A percentile compares a stretch with the other conserved stretches of the same genome.
phyloP scores from a whole-genome alignment of 1,140 invertebrate genomes.

The Penaeus chinensis region DNA sequence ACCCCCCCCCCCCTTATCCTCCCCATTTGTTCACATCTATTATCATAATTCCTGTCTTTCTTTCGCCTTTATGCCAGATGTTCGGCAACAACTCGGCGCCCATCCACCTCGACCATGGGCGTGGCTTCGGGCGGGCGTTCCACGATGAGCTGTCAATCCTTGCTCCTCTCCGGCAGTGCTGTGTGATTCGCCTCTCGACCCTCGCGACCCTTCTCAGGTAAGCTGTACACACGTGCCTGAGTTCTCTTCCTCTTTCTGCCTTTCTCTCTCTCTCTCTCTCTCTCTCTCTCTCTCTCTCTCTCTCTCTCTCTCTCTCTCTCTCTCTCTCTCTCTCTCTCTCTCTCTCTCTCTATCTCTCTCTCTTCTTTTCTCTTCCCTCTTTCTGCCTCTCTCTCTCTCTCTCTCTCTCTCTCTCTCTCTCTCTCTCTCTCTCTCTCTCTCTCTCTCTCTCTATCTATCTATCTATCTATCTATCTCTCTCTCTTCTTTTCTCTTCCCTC shows the following conservation, averaged over 20 bases:
- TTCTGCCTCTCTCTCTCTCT: no score
- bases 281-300: not conserved
- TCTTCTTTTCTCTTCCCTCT: no score
- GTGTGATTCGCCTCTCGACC: conserved; percentile 83
- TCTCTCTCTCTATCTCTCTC: no score
- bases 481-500: no score
- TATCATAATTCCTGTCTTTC: not conserved
- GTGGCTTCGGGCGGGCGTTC: conserved; percentile 90
- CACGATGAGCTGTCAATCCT: conserved; percentile 95
- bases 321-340: not conserved
- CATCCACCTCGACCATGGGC: conserved; percentile 91
- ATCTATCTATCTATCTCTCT: no score
- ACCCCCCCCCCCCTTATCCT: no score
- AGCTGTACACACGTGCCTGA: conserved; percentile 89
- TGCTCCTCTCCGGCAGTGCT: conserved; percentile 92
- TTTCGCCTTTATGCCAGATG: conserved; percentile 65
- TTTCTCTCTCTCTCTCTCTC: conserved; percentile 11
- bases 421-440: no score
- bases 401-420: no score
- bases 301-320: not conserved
- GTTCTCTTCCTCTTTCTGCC: conserved; percentile 73
- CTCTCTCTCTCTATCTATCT: no score
- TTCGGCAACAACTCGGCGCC: conserved; percentile 95
- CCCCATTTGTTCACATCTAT: no score
- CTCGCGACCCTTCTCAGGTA: conserved; percentile 80